Evolutionary conservation across 2,113 vertebrate genomes (phyloP).

Genomic region (Misgurnus anguillicaudatus): DNA sequence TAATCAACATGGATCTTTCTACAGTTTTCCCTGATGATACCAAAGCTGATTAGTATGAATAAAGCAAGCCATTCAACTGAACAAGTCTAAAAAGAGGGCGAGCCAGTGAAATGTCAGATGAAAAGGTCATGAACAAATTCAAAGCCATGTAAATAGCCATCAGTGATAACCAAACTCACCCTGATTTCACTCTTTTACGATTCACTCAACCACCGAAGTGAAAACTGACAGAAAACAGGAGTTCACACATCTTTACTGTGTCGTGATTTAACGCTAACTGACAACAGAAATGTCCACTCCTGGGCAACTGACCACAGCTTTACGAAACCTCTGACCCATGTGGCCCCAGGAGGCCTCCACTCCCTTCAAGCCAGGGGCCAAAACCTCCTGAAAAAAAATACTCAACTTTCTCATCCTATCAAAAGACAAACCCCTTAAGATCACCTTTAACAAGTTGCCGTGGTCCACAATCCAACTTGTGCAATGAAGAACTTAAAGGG

Average conservation of each 20-base stretch:
- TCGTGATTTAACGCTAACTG: conserved; percentile 46
- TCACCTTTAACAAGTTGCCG: conserved; percentile 45
- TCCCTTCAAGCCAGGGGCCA: conserved; percentile 15
- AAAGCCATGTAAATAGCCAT: conserved; percentile 4
- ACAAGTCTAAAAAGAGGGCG: not conserved
- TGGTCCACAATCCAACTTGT: conserved; percentile 61
- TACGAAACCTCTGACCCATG: conserved; percentile 56
- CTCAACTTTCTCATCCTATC: conserved; percentile 39
- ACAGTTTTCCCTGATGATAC: not conserved
- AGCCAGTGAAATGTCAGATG: not conserved
- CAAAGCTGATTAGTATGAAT: not conserved
- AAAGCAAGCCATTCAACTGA: not conserved
- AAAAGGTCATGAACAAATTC: conserved; percentile 19
- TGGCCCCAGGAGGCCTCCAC: conserved; percentile 33
- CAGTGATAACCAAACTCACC: conserved; percentile 20
- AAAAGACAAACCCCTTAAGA: conserved; percentile 32
- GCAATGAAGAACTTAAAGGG: conserved; percentile 59
- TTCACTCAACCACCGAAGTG: conserved; percentile 27
- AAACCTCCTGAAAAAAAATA: conserved; percentile 31
- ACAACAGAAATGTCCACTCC: conserved; percentile 52
- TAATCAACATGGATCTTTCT: too few relatives aligned
- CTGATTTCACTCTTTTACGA: conserved; percentile 19
- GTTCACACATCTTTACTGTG: conserved; percentile 20
- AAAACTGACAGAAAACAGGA: conserved; percentile 10
- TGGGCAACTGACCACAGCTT: conserved; percentile 44